Conservation (phyloP, 2,888 invertebrate species). For the Pyrrhosoma nymphula region DNA sequence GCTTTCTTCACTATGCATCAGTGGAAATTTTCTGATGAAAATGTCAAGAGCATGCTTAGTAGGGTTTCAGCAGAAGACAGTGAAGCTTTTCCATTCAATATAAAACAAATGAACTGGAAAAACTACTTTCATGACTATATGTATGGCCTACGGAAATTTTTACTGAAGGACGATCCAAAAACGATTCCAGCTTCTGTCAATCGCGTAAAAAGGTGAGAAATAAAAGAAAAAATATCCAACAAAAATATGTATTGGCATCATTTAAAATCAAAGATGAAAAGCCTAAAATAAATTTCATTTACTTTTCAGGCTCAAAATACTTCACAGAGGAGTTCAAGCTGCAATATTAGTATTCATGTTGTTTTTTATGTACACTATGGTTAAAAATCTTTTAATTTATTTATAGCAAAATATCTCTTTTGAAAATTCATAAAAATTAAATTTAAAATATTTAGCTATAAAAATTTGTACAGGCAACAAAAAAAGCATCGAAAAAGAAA, state of each 20-base stretch:
- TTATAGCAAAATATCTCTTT: neutral
- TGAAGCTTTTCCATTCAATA: slow-evolving; percentile 91
- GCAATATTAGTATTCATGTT: neutral
- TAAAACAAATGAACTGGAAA: slow-evolving; percentile 92
- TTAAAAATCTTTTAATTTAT: neutral
- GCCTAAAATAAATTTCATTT: neutral
- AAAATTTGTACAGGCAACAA: neutral
- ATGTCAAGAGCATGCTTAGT: slow-evolving; percentile 86
- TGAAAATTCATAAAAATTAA: neutral
- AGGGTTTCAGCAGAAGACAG: slow-evolving; percentile 84
- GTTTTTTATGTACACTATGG: neutral
- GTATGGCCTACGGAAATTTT: slow-evolving; percentile 92
- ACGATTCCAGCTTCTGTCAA: slow-evolving; percentile 86
- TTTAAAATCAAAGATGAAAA: neutral
- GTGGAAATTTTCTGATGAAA: slow-evolving; percentile 94
- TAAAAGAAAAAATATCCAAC: neutral
- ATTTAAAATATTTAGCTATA: neutral
- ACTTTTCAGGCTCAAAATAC: neutral
- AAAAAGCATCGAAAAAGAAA: neutral
- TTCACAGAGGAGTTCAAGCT: neutral
- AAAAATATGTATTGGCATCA: neutral
- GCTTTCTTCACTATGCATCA: slow-evolving; percentile 93
- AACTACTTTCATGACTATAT: slow-evolving; percentile 94
- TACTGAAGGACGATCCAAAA: slow-evolving; percentile 92
- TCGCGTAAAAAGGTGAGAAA: neutral